Evolutionary conservation across 2,888 invertebrate genomes (phyloP).

Genomic region (Leucophenga maculata): DNA sequence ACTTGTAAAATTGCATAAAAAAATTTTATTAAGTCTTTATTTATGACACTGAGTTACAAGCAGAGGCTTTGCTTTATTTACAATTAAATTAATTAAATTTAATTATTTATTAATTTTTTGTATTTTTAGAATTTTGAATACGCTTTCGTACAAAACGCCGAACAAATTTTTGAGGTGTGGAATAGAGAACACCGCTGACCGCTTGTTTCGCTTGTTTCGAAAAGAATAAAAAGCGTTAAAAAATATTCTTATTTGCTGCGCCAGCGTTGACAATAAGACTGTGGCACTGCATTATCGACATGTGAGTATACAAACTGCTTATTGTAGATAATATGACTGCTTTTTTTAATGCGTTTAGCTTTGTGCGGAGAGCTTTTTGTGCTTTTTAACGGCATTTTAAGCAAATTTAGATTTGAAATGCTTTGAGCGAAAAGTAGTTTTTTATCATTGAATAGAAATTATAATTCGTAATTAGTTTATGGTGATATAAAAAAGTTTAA

Average conservation of each 20-base stretch:
- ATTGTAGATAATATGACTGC: no score
- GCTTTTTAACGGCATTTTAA: not conserved
- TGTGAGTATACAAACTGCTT: not conserved
- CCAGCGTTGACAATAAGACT: not conserved
- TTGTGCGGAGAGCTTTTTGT: not conserved
- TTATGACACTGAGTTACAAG: slow-evolving; percentile 23
- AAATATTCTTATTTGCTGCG: not conserved
- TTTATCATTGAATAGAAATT: no score
- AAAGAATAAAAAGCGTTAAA: slow-evolving; percentile 32
- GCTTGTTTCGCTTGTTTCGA: slow-evolving; percentile 37
- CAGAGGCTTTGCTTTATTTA: not conserved
- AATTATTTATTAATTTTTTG: not conserved
- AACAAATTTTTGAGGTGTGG: not conserved
- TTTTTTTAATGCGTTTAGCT: not conserved
- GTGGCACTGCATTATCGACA: slow-evolving; percentile 2
- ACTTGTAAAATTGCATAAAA: no score
- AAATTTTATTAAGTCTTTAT: slow-evolving; percentile 20
- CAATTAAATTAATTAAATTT: not conserved
- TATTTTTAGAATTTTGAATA: slow-evolving; percentile 11
- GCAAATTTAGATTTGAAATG: not conserved
- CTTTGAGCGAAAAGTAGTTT: not conserved
- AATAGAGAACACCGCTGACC: slow-evolving; percentile 7
- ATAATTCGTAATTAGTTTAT: no score
- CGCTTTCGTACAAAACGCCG: slow-evolving; percentile 18
- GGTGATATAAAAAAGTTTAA: no score